Base-by-base conservation (phyloP, 2,888 invertebrate genomes). In the Agonopterix subpropinquella region DNA sequence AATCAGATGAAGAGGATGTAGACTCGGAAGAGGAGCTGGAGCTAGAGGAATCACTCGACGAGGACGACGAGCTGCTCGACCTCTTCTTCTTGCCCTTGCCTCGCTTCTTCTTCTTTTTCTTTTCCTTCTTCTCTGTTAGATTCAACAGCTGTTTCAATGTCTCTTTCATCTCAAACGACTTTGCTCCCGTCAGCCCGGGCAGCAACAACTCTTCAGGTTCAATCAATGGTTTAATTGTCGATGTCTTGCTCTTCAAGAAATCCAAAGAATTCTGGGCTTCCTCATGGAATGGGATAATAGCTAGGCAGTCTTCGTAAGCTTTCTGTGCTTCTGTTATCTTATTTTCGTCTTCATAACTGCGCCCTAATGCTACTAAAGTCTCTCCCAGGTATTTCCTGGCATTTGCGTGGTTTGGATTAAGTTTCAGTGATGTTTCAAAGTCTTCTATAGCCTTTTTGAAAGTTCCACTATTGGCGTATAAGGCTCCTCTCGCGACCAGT, bases 311-410 rank as follows among this genome's bases (percentile, higher is more conserved):
- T 65, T 93, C 94, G 64, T 96, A 96, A 0, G 95, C 94, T 62
- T 95, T 95, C 50, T 94, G 90, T 0, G 96, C 96, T 59, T 96
- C 96, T 2, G 95, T 93, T 47, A 94, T 91, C 63, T 96, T 95
- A 67, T 94, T 95, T 61, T 95, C 95, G 62, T 96, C 96, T 71
- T 96, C 96, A 72, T 94, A 95, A 70, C 96, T 96, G 45, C 96
- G 92, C 37, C 96, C 98, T 46, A 95, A 85, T 0, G 97, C 98
- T 0, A 97, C 95, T 43, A 97, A 82, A 0, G 98, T 98, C 79
- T 98, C 97, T 36, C 96, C 95, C 89, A 97, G 92, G 82, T 98
- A 98, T 77, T 97, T 97, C 50, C 95, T 92, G 36, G 98, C 98
- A 83, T 98, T 98, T 1, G 94, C 93, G 80, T 98, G 98, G 55